These are phyloP conservation scores for Desmophyllum pertusum DNA, from an alignment of 92 coral and sea anemone genomes.

Conservation along the genomic window DNA sequence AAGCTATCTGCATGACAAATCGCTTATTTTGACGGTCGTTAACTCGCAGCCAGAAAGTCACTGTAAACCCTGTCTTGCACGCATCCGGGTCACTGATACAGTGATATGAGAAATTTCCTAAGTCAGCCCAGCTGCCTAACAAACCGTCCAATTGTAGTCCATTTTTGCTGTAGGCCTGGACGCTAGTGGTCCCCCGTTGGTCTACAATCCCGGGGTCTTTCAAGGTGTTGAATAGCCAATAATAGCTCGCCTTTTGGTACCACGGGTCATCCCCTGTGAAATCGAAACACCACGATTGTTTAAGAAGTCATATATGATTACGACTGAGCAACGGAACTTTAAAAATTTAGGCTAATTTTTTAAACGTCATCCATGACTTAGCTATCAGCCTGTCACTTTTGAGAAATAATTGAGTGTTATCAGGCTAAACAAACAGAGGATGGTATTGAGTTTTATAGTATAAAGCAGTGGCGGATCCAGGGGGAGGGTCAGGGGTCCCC, in stretches of 20 bases:
- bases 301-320: no score
- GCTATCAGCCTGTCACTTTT: no score
- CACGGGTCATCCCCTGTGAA: constrained; percentile 72
- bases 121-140: constrained; percentile 71
- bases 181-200: constrained; percentile 59
- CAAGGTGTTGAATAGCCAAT: constrained; percentile 71
- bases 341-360: no score
- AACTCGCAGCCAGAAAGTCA: constrained; percentile 76
- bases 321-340: no score
- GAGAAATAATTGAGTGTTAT: no score
- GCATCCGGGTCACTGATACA: constrained; percentile 82
- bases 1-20: constrained; percentile 66
- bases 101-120: constrained; percentile 63
- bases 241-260: constrained; percentile 63
- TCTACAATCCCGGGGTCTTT: constrained; percentile 46
- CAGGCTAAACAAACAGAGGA: no score
- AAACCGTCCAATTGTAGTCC: constrained; percentile 65
- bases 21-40: constrained; percentile 3
- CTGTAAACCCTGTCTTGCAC: constrained; percentile 79
- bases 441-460: no score
- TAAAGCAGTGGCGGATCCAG: no score
- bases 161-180: constrained; percentile 65
- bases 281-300: not conserved
- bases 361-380: no score
- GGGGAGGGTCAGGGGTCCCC: no score